Conservation (phyloP, 2,113 vertebrate genomes). For the Lepus europaeus region DNA sequence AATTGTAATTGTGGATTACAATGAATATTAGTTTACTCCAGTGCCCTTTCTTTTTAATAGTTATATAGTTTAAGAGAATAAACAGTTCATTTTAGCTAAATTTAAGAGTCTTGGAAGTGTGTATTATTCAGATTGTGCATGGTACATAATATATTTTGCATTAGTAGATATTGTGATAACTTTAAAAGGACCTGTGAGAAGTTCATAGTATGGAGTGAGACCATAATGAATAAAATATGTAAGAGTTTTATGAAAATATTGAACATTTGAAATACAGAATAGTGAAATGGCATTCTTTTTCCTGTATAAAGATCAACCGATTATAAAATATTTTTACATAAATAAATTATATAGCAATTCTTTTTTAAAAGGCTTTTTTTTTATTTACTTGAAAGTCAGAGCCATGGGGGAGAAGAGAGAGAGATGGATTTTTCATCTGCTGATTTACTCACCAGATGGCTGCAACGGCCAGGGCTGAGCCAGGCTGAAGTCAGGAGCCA, state of each 20-base stretch:
- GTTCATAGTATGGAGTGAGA: background rate
- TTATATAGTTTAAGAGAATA: background rate
- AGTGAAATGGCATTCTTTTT: constrained; percentile 6
- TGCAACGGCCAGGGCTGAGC: too few relatives aligned
- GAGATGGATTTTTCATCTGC: too few relatives aligned
- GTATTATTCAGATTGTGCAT: background rate
- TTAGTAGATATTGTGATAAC: constrained; percentile 23
- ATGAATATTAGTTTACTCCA: background rate
- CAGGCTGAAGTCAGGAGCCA: too few relatives aligned
- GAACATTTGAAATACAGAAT: constrained; percentile 35
- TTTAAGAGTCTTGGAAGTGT: constrained; percentile 7
- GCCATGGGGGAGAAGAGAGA: too few relatives aligned
- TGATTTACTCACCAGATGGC: too few relatives aligned
- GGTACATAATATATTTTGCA: background rate
- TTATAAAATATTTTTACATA: background rate
- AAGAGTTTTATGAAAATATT: background rate
- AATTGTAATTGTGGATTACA: background rate
- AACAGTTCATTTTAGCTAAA: constrained; percentile 4
- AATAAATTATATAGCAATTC: background rate
- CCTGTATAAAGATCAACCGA: background rate
- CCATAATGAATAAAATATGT: background rate
- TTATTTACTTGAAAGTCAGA: too few relatives aligned
- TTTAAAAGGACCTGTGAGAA: constrained; percentile 10
- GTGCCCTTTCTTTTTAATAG: constrained; percentile 9
- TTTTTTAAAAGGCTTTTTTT: too few relatives aligned